These are phyloP conservation scores for Chouioia cunea DNA, from an alignment of 2,888 invertebrate genomes.

Conservation along the genomic window DNA sequence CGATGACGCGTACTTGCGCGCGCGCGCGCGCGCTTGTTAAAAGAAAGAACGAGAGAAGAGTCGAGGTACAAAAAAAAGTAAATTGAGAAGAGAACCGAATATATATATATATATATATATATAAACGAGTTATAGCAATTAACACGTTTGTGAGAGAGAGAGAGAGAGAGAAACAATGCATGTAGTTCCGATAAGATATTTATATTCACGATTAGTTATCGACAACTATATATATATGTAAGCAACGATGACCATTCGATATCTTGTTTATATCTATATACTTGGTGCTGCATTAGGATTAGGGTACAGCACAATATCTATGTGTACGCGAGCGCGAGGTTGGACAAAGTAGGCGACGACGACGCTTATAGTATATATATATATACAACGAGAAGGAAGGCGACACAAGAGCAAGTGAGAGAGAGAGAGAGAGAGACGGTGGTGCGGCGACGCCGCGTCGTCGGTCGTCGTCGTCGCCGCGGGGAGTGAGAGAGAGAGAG, in stretches of 20 bases:
- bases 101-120: too few species aligned
- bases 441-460: conserved; percentile 51
- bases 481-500: conserved; percentile 42
- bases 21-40: conserved; percentile 33
- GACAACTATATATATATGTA: too few species aligned
- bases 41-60: not conserved
- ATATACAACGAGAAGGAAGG: conserved; percentile 5
- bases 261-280: too few species aligned
- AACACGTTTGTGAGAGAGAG: conserved; percentile 5
- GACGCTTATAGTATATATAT: conserved; percentile 27
- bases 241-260: too few species aligned
- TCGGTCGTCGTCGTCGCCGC: conserved; percentile 36
- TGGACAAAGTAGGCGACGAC: not conserved
- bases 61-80: too few species aligned
- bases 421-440: conserved; percentile 50
- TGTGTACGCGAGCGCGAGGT: conserved; percentile 6
- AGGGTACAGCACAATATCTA: too few species aligned
- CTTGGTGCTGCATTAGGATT: too few species aligned
- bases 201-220: too few species aligned
- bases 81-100: too few species aligned
- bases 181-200: too few species aligned
- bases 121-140: too few species aligned
- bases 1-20: conserved; percentile 61
- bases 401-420: not conserved
- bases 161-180: not conserved